Percentiles rank a stretch among this genome's conserved stretches.
phyloP scores from a whole-genome alignment of 2,888 invertebrate species.

The Gisinianus flammeolus region DNA sequence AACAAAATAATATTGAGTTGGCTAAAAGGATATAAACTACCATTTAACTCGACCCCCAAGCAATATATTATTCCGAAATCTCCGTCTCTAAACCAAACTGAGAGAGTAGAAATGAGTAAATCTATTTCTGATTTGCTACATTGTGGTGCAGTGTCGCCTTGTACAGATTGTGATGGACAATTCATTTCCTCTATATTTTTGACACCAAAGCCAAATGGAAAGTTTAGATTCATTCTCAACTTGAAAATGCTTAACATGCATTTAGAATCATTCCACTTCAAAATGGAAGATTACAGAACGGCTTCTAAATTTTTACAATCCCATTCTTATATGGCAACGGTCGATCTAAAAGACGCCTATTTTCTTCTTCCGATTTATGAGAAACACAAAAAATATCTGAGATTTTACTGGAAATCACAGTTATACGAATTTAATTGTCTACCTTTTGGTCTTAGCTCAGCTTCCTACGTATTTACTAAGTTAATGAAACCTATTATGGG shows the following conservation, averaged over 20 bases:
- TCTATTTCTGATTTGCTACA: not conserved
- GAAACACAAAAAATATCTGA: slow-evolving; percentile 7
- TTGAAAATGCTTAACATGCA: slow-evolving; percentile 10
- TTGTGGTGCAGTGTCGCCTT: not conserved
- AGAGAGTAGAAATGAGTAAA: not conserved
- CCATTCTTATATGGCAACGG: not conserved
- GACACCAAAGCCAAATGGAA: slow-evolving; percentile 18
- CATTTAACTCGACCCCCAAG: not conserved
- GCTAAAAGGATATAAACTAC: slow-evolving; percentile 12
- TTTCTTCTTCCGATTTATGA: slow-evolving; percentile 3
- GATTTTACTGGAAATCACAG: slow-evolving; percentile 1
- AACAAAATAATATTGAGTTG: not conserved
- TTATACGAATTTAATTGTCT: slow-evolving; percentile 26
- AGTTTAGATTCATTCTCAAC: slow-evolving; percentile 22
- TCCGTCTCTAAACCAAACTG: not conserved
- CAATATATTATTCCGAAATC: not conserved
- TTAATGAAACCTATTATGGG: slow-evolving; percentile 13
- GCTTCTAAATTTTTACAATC: slow-evolving; percentile 1
- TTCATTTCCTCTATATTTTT: slow-evolving; percentile 23
- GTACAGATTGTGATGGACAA: not conserved
- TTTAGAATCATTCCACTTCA: slow-evolving; percentile 19
- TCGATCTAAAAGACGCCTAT: slow-evolving; percentile 35
- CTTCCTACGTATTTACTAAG: slow-evolving; percentile 27
- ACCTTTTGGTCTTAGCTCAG: slow-evolving; percentile 17
- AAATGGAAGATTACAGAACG: slow-evolving; percentile 31